Percentiles rank a stretch among this genome's conserved stretches.
phyloP scores from a whole-genome alignment of 2,113 vertebrate genomes.

The Scolopax mira region DNA sequence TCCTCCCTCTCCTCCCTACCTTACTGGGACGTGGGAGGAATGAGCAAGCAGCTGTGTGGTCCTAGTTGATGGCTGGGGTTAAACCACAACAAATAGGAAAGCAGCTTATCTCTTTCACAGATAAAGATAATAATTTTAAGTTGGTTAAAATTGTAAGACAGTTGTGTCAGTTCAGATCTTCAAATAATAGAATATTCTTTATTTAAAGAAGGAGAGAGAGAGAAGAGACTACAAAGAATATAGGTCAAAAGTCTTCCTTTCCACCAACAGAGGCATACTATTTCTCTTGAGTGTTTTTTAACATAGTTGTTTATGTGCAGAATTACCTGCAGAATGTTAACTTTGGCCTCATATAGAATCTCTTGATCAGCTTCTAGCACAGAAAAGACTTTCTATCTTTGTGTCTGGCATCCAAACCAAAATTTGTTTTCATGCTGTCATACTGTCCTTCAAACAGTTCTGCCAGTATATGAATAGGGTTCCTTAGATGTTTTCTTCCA shows the following conservation, averaged over 20 bases:
- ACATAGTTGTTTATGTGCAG: neutral
- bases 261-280: neutral
- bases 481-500: neutral
- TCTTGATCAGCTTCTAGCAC: neutral
- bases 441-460: neutral
- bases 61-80: neutral
- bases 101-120: neutral
- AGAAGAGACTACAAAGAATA: neutral
- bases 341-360: neutral
- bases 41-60: neutral
- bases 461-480: neutral
- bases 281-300: conserved; percentile 31
- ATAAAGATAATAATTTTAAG: neutral
- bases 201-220: neutral
- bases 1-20: neutral
- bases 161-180: neutral
- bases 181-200: neutral
- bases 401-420: neutral
- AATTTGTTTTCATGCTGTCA: neutral
- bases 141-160: neutral
- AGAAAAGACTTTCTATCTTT: neutral
- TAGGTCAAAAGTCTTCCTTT: neutral
- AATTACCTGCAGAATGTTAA: neutral
- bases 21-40: neutral
- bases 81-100: neutral